phyloP scores from a whole-genome alignment of 2,888 invertebrate genomes.

The Callosobruchus maculatus region DNA sequence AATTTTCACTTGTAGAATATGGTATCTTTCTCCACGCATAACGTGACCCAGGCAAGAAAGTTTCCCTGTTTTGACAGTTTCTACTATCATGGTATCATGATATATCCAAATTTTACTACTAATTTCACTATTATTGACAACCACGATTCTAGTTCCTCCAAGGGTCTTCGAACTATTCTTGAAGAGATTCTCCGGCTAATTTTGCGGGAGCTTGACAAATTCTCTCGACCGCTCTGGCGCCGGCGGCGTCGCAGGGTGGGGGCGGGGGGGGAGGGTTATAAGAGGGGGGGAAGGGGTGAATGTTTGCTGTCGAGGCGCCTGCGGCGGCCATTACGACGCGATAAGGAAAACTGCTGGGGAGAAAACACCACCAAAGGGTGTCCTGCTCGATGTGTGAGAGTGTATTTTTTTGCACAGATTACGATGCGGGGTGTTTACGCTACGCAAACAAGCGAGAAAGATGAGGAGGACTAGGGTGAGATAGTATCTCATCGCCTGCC shows the following conservation, averaged over 20 bases:
- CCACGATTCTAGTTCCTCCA: neutral
- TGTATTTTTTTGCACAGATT: neutral
- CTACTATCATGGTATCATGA: too few species aligned
- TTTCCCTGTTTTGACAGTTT: too few species aligned
- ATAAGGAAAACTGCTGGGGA: neutral
- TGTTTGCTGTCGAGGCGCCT: neutral
- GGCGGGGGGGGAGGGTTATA: too few species aligned
- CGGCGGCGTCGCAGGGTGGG: neutral
- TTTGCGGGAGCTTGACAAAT: neutral
- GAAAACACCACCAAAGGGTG: neutral
- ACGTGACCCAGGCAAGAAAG: too few species aligned
- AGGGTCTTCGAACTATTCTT: neutral
- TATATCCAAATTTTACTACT: too few species aligned
- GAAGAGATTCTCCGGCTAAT: neutral
- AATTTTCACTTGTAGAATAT: too few species aligned
- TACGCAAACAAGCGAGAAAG: neutral
- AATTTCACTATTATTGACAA: neutral
- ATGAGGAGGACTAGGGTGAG: neutral
- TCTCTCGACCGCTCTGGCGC: neutral
- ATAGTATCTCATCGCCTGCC: neutral
- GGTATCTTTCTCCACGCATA: too few species aligned
- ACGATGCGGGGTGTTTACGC: neutral
- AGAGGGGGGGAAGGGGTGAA: neutral
- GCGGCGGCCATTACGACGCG: neutral
- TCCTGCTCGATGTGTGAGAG: neutral